Evolutionary conservation across 1,140 invertebrate species (phyloP).

Genomic region (Drosophila mauritiana): DNA sequence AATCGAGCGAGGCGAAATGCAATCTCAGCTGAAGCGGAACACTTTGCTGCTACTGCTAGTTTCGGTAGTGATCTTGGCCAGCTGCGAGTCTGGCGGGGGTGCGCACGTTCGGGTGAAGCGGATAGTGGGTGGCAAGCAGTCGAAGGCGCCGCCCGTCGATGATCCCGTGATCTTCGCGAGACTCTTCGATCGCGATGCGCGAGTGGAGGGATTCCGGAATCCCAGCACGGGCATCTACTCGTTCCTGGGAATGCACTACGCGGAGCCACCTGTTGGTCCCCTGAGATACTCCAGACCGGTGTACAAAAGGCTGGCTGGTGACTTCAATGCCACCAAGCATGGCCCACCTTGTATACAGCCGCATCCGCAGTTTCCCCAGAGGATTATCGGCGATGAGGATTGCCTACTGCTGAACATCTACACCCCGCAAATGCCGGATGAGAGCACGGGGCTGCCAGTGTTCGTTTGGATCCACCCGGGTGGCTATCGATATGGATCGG

Average conservation of each 20-base stretch:
- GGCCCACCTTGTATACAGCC: constrained; percentile 87
- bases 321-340: constrained; percentile 86
- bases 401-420: constrained; percentile 92
- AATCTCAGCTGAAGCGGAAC: constrained; percentile 52
- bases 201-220: constrained; percentile 85
- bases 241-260: constrained; percentile 90
- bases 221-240: constrained; percentile 85
- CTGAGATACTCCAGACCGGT: constrained; percentile 87
- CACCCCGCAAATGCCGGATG: constrained; percentile 87
- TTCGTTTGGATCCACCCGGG: constrained; percentile 88
- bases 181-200: constrained; percentile 85
- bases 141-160: constrained; percentile 86
- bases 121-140: constrained; percentile 86
- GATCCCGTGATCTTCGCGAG: constrained; percentile 87
- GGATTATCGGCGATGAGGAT: constrained; percentile 88
- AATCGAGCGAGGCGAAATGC: constrained; percentile 66
- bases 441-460: constrained; percentile 86
- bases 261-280: constrained; percentile 87
- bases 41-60: constrained; percentile 15
- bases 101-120: constrained; percentile 84
- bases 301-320: constrained; percentile 85
- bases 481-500: constrained; percentile 88
- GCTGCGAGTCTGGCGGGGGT: constrained; percentile 4
- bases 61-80: constrained; percentile 43
- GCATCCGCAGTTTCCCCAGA: constrained; percentile 71